Conservation (phyloP, 2,888 invertebrate species). For the Nemotelus pantherinus region DNA sequence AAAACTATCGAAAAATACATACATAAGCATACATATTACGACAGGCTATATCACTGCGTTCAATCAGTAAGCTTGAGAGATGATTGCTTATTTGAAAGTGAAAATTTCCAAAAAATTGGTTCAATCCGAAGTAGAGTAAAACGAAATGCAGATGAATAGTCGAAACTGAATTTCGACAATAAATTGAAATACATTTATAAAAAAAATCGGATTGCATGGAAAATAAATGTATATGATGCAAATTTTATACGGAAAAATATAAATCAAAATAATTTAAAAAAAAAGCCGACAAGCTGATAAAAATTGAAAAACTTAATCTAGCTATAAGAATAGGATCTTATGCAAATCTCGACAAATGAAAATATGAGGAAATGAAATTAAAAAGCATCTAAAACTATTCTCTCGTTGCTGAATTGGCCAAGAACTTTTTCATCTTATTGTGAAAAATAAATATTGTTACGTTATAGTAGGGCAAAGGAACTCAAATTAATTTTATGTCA, state of each 20-base stretch:
- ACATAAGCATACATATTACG: background rate
- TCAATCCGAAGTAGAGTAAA: background rate
- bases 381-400: background rate
- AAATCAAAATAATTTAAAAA: slow-evolving; percentile 50
- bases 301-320: slow-evolving; percentile 23
- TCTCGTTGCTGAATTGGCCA: too few species aligned
- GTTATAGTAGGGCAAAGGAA: background rate
- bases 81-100: background rate
- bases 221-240: slow-evolving; percentile 46
- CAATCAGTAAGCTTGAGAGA: too few species aligned
- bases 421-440: too few species aligned
- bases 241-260: slow-evolving; percentile 49
- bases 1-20: slow-evolving; percentile 7
- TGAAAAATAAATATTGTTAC: too few species aligned
- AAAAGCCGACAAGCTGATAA: slow-evolving; percentile 16
- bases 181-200: slow-evolving; percentile 1
- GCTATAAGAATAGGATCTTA: slow-evolving; percentile 46
- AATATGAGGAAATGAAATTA: background rate
- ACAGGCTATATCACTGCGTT: too few species aligned
- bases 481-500: slow-evolving; percentile 45
- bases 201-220: background rate
- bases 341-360: slow-evolving; percentile 36
- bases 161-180: slow-evolving; percentile 1
- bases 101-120: background rate
- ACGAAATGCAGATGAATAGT: background rate